phyloP scores from a whole-genome alignment of 2,797 vertebrate species.

The Oceanodroma leucorhoa region DNA sequence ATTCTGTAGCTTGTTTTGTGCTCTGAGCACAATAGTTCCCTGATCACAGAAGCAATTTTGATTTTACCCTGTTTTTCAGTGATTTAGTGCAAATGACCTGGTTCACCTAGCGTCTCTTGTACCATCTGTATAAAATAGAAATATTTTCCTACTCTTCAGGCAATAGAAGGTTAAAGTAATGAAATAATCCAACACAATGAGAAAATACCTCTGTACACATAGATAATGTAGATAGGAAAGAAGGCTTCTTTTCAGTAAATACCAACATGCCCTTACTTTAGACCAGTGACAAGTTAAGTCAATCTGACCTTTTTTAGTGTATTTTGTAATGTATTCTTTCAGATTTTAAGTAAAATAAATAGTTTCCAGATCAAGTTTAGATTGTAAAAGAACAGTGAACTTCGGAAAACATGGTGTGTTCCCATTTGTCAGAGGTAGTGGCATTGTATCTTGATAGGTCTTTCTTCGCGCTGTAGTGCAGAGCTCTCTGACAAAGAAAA shows the following conservation, averaged over 20 bases:
- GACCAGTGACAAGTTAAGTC: not conserved
- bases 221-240: not conserved
- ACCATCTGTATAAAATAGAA: not conserved
- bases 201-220: not conserved
- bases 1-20: not conserved
- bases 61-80: not conserved
- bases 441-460: not conserved
- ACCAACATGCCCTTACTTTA: accelerated
- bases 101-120: not conserved
- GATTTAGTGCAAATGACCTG: not conserved
- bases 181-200: not conserved
- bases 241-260: not conserved
- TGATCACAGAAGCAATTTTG: not conserved
- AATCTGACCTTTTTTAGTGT: not conserved
- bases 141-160: not conserved
- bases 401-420: not conserved
- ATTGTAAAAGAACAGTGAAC: not conserved
- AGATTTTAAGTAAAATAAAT: not conserved
- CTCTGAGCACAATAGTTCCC: not conserved
- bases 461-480: not conserved
- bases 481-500: not conserved
- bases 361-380: not conserved
- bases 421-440: not conserved
- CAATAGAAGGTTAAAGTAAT: not conserved
- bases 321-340: not conserved